A percentile compares a stretch with the other conserved stretches of the same genome.
Evolutionary conservation across 2,888 invertebrate genomes (phyloP).

Genomic region (Pardosa pseudoannulata): DNA sequence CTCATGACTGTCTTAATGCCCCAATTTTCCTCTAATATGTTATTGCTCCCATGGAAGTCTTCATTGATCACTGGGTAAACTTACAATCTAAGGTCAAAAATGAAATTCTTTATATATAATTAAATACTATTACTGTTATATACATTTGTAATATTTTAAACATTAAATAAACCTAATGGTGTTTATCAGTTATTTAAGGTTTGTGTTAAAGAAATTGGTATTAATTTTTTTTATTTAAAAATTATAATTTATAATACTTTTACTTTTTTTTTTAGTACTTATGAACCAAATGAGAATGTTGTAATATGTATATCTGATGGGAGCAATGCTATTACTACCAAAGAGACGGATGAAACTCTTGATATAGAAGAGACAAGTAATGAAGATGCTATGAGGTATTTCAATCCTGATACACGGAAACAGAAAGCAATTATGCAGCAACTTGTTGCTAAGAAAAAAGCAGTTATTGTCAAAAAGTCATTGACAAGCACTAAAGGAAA

Average conservation of each 20-base stretch:
- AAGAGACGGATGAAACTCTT: neutral
- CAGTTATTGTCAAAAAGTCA: conserved; percentile 35
- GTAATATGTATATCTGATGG: conserved; percentile 53
- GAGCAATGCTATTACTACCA: neutral
- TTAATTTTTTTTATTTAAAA: no score
- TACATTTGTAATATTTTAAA: no score
- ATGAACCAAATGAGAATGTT: conserved; percentile 34
- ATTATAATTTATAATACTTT: neutral
- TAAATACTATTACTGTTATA: no score
- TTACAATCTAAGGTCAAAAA: no score
- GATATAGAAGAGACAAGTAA: conserved; percentile 47
- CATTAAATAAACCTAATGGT: no score
- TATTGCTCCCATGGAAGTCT: no score
- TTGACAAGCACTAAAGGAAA: conserved; percentile 39
- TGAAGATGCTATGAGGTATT: conserved; percentile 30
- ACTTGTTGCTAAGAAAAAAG: conserved; percentile 48
- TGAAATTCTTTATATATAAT: no score
- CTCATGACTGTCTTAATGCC: no score
- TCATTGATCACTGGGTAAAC: no score
- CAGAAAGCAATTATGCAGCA: conserved; percentile 59
- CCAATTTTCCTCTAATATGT: no score
- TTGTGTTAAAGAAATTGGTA: no score
- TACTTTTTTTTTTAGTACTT: neutral
- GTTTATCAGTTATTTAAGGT: no score
- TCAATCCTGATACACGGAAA: conserved; percentile 61